Conservation (phyloP, 2,888 invertebrate genomes). For the Drosophila mimetica region DNA sequence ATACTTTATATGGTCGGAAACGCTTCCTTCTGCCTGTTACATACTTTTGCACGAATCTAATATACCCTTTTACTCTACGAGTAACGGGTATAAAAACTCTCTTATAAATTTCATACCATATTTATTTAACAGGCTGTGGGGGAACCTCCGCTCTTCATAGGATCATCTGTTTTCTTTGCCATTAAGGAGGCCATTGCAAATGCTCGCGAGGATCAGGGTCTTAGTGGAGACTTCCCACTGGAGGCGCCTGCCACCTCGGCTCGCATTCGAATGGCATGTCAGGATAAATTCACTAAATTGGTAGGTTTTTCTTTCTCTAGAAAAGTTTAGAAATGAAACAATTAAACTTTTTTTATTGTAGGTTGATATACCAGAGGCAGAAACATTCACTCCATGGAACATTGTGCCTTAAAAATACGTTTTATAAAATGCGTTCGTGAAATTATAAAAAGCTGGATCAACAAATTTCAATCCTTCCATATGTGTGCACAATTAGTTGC, state of each 20-base stretch:
- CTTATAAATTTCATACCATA: constrained; percentile 1
- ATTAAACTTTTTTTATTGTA: constrained; percentile 81
- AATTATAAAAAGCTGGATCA: no score
- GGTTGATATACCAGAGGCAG: constrained; percentile 86
- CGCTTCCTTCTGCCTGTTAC: no score
- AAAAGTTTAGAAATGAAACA: no score
- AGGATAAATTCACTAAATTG: constrained; percentile 92
- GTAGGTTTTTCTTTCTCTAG: constrained; percentile 84
- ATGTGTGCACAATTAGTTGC: not conserved
- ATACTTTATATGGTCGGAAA: no score
- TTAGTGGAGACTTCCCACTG: constrained; percentile 86
- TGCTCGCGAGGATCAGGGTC: constrained; percentile 90
- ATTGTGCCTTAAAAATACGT: constrained; percentile 86
- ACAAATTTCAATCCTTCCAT: no score
- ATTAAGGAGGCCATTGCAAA: constrained; percentile 94
- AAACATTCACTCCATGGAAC: constrained; percentile 88
- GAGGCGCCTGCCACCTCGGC: constrained; percentile 95
- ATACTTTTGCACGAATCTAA: no score
- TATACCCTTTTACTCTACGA: no score
- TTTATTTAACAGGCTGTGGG: constrained; percentile 91
- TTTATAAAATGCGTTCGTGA: no score
- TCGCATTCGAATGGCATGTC: constrained; percentile 94
- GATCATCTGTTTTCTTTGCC: constrained; percentile 94
- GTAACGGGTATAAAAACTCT: no score
- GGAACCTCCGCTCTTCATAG: constrained; percentile 96